Conservation (phyloP, 2,113 vertebrate genomes). For the Grus americana region DNA sequence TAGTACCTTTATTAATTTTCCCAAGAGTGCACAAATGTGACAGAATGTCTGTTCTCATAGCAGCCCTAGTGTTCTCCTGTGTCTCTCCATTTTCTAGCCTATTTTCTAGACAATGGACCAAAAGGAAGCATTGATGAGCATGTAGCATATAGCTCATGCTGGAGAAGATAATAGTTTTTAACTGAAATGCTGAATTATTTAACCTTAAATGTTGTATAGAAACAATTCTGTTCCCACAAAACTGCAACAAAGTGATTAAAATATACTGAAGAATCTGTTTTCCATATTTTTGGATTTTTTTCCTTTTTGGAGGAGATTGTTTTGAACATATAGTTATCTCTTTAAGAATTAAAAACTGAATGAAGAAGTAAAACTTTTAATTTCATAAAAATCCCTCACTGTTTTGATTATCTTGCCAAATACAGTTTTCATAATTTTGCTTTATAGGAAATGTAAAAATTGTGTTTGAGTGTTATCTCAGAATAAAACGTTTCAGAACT, state of each 20-base stretch:
- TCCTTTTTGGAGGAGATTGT: neutral
- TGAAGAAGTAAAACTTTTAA: neutral
- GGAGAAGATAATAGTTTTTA: neutral
- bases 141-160: neutral
- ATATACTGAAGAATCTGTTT: neutral
- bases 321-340: neutral
- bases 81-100: neutral
- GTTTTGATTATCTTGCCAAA: neutral
- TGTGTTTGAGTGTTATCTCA: neutral
- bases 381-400: neutral
- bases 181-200: neutral
- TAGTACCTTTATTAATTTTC: neutral
- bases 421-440: neutral
- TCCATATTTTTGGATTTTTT: fast-evolving
- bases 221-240: neutral
- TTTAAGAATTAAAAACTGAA: neutral
- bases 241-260: neutral
- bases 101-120: neutral
- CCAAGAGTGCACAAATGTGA: neutral
- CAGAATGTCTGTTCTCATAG: neutral
- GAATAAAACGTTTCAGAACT: neutral
- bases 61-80: neutral
- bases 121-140: neutral
- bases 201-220: neutral
- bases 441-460: neutral